Percentiles rank a stretch among this genome's conserved stretches.
Conservation (phyloP, 35 echinoderm and acorn worm species). For the Ptychodera flava region DNA sequence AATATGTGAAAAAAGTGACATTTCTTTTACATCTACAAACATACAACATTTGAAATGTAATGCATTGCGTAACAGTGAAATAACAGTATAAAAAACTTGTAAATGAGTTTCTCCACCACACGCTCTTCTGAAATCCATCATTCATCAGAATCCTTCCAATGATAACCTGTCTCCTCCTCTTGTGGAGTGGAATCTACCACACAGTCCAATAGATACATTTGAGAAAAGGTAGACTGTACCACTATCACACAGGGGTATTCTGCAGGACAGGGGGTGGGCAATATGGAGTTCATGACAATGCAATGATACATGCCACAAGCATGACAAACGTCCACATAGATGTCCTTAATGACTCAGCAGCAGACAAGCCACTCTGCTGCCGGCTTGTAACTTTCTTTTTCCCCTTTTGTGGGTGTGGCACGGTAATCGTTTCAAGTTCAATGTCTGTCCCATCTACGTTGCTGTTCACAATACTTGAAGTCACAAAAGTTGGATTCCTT, state of each 20-base stretch:
- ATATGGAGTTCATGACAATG: background rate
- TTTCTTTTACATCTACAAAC: background rate
- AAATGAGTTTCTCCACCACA: background rate
- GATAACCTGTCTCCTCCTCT: background rate
- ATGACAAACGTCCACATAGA: background rate
- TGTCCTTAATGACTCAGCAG: background rate
- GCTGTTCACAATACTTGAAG: too few relatives aligned
- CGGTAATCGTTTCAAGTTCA: background rate
- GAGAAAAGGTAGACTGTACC: background rate
- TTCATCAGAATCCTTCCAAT: background rate
- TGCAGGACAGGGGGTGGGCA: background rate
- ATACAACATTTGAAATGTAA: background rate
- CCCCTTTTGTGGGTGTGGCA: background rate
- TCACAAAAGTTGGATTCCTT: background rate
- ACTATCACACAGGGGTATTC: too few relatives aligned
- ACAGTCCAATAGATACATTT: background rate
- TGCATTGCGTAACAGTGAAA: background rate
- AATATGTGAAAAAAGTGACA: background rate
- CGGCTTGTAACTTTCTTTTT: background rate
- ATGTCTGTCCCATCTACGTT: too few relatives aligned
- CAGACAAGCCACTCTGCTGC: background rate
- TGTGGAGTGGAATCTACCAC: background rate
- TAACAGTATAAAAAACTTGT: background rate
- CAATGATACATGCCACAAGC: background rate
- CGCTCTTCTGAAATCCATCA: background rate